These are phyloP conservation scores for Arvicola amphibius DNA, from an alignment of 2,797 vertebrate genomes.

Conservation along the genomic window DNA sequence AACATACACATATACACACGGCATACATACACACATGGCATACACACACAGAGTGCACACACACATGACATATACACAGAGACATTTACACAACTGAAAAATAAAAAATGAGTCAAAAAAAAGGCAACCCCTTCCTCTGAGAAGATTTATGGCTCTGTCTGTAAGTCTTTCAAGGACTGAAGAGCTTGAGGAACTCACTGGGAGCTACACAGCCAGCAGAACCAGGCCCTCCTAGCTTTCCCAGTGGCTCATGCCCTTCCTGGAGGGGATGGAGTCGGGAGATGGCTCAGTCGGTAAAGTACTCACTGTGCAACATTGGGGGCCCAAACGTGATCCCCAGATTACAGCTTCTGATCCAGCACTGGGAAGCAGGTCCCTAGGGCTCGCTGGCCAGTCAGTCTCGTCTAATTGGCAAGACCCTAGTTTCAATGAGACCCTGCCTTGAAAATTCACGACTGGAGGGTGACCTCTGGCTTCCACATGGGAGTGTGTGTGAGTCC, in stretches of 20 bases:
- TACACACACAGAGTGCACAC: neutral
- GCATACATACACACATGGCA: no score
- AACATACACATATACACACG: no score
- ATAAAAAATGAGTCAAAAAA: neutral
- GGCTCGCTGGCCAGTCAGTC: neutral
- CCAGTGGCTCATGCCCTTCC: neutral
- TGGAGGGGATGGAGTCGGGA: neutral
- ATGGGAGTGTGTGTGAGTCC: no score
- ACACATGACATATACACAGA: neutral
- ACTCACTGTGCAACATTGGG: no score
- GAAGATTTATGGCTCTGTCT: neutral
- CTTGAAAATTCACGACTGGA: neutral
- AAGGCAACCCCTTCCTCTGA: neutral
- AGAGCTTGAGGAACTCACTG: neutral
- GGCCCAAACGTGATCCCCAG: neutral
- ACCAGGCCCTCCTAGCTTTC: no score
- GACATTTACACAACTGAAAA: neutral
- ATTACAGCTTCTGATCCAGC: neutral
- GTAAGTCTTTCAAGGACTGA: neutral
- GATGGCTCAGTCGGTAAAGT: neutral
- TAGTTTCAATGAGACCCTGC: neutral
- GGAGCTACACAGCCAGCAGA: neutral
- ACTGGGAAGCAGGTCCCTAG: neutral
- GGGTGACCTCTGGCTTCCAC: neutral
- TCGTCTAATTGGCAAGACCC: neutral